Evolutionary conservation across 2,888 invertebrate genomes (phyloP).

Genomic region (Drosophila subquinaria): DNA sequence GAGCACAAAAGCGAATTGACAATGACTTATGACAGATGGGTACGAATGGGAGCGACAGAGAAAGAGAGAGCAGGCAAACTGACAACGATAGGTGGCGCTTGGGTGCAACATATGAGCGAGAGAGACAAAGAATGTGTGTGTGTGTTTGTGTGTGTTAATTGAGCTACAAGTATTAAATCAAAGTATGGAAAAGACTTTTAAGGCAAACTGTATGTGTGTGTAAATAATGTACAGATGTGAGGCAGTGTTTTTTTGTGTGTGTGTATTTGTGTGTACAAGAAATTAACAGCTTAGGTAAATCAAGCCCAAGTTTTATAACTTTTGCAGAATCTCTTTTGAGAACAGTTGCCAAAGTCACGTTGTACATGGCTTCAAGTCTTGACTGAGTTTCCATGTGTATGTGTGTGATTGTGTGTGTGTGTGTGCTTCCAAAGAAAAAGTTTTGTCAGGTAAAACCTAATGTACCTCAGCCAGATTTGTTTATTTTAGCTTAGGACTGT

Average conservation of each 20-base stretch:
- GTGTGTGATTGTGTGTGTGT: neutral
- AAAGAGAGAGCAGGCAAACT: conserved; percentile 52
- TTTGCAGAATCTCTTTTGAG: conserved; percentile 26
- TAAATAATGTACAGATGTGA: conserved; percentile 11
- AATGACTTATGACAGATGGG: conserved; percentile 39
- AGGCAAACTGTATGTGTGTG: conserved; percentile 16
- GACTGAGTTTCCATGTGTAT: conserved; percentile 7
- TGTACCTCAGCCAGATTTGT: conserved; percentile 1
- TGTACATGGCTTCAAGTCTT: conserved; percentile 46
- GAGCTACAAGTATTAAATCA: conserved; percentile 46
- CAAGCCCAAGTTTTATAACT: conserved; percentile 53
- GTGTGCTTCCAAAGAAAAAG: conserved; percentile 14
- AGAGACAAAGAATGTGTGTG: conserved; percentile 17
- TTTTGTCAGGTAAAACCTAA: conserved; percentile 8
- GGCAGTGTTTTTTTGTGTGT: conserved; percentile 16
- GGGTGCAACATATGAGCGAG: conserved; percentile 38
- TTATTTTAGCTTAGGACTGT: neutral
- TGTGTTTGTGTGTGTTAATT: conserved; percentile 24
- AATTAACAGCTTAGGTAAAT: conserved; percentile 59
- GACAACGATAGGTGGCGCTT: conserved; percentile 64
- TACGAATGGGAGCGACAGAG: conserved; percentile 16
- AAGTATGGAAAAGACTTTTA: conserved; percentile 42
- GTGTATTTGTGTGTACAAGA: conserved; percentile 35
- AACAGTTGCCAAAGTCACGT: conserved; percentile 53
- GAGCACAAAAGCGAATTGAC: conserved; percentile 53